These are phyloP conservation scores for Sepioteuthis lessoniana DNA, from an alignment of 2,888 invertebrate species.

Conservation along the genomic window DNA sequence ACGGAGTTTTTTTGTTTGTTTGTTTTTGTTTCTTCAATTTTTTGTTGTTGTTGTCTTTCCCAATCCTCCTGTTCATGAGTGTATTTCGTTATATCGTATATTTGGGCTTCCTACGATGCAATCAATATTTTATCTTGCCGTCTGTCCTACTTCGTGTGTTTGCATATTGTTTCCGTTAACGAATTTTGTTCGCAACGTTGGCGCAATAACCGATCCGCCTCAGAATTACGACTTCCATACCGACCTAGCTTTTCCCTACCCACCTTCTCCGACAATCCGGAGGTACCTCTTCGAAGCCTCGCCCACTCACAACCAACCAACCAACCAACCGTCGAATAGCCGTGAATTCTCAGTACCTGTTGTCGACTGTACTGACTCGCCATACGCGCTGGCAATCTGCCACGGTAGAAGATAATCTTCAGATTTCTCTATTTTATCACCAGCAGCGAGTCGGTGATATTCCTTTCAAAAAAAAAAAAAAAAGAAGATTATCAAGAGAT, in stretches of 20 bases:
- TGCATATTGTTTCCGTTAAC: not conserved
- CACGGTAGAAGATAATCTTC: no score
- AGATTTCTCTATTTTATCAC: no score
- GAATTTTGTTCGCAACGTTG: not conserved
- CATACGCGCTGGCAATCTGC: no score
- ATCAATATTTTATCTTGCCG: not conserved
- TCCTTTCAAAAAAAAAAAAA: no score
- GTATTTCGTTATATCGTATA: not conserved
- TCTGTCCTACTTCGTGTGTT: not conserved
- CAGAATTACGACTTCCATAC: not conserved
- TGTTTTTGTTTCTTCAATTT: no score
- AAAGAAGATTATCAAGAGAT: no score
- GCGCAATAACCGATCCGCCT: not conserved
- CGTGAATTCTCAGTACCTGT: no score
- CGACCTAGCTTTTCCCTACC: not conserved
- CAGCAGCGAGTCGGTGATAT: no score
- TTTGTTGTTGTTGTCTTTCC: not conserved
- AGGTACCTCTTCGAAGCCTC: not conserved
- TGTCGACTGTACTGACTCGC: no score
- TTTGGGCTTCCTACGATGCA: not conserved
- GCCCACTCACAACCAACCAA: not conserved
- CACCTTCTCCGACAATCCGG: not conserved
- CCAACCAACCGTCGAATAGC: no score
- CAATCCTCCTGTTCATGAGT: not conserved
- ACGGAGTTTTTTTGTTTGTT: no score